phyloP scores from a whole-genome alignment of 1,140 invertebrate species.

The Tribolium madens region DNA sequence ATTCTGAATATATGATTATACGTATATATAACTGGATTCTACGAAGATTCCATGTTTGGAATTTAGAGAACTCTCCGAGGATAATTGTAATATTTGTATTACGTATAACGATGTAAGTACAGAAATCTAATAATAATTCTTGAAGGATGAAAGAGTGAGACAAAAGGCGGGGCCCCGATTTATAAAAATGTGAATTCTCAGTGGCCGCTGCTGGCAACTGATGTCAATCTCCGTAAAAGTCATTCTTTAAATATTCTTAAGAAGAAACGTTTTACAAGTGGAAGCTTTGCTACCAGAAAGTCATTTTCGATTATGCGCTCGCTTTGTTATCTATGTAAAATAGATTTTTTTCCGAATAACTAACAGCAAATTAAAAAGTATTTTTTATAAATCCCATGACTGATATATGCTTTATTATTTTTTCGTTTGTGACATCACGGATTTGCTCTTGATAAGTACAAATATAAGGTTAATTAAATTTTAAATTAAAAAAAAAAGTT shows the following conservation, averaged over 20 bases:
- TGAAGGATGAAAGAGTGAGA: neutral
- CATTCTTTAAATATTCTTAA: neutral
- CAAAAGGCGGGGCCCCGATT: neutral
- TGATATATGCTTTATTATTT: neutral
- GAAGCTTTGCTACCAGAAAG: neutral
- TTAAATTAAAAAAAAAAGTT: no score
- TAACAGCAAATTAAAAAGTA: neutral
- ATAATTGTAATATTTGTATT: constrained; percentile 27
- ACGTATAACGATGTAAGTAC: neutral
- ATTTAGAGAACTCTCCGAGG: constrained; percentile 6
- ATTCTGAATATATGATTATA: neutral
- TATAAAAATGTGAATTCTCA: neutral
- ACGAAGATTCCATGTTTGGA: constrained; percentile 22
- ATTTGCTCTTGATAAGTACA: neutral
- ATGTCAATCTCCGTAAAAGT: neutral
- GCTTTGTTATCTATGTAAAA: neutral
- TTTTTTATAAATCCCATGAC: neutral
- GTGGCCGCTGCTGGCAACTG: neutral
- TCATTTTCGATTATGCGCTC: neutral
- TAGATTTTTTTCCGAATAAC: neutral
- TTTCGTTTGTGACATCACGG: neutral
- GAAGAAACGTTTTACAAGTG: neutral
- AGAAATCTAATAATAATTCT: constrained; percentile 4
- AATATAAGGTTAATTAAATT: neutral
- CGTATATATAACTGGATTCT: constrained; percentile 14